phyloP scores from a whole-genome alignment of 1,140 invertebrate species.

The Pachyrhynchus sulphureomaculatus region DNA sequence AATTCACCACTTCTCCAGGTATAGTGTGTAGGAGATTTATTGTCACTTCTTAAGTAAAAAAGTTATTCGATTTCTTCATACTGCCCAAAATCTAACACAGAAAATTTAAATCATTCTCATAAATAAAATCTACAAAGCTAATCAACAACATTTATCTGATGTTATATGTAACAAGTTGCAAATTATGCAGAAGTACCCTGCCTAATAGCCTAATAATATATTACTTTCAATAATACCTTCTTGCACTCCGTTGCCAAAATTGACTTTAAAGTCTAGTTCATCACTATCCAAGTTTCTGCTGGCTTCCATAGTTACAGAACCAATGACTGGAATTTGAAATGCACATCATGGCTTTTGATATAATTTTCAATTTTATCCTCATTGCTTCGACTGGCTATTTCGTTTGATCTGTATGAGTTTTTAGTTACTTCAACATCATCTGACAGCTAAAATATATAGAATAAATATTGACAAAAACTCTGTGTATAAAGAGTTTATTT shows the following conservation, averaged over 20 bases:
- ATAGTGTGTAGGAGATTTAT: no score
- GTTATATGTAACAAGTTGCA: no score
- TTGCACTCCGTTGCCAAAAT: constrained; percentile 65
- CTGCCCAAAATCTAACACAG: no score
- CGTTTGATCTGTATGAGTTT: constrained; percentile 63
- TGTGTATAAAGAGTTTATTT: background rate
- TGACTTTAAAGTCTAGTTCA: constrained; percentile 69
- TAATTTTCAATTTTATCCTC: constrained; percentile 69
- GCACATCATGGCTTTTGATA: constrained; percentile 74
- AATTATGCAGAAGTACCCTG: no score
- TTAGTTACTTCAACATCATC: constrained; percentile 72
- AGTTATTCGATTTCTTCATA: no score
- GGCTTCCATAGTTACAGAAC: constrained; percentile 72
- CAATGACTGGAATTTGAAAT: constrained; percentile 72
- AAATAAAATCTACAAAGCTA: no score
- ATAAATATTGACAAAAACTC: background rate
- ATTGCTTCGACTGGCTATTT: constrained; percentile 60
- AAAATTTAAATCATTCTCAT: no score
- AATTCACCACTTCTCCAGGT: no score
- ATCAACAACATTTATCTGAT: no score
- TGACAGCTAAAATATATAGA: constrained; percentile 58
- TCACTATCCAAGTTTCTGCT: constrained; percentile 74
- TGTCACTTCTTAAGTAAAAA: no score
- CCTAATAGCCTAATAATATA: no score
- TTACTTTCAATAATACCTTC: constrained; percentile 38